A percentile compares a stretch with the other conserved stretches of the same genome.
phyloP scores from a whole-genome alignment of 2,113 vertebrate species.

The Saguinus midas region DNA sequence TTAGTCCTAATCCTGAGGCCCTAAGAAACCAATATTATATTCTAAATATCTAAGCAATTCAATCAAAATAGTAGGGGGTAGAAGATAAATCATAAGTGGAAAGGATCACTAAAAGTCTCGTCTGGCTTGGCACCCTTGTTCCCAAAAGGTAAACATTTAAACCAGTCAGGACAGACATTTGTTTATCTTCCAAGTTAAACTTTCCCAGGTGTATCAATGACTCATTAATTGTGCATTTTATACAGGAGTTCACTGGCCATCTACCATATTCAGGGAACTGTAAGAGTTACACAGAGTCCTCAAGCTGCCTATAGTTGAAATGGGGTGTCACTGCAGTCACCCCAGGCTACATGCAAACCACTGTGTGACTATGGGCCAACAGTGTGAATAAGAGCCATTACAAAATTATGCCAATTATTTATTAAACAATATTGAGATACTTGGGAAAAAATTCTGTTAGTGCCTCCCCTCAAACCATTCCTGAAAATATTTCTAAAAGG shows the following conservation, averaged over 20 bases:
- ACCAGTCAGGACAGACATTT: conserved; percentile 19
- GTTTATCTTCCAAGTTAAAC: conserved; percentile 50
- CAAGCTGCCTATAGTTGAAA: background rate
- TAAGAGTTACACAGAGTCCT: background rate
- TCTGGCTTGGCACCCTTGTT: background rate
- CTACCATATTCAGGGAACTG: background rate
- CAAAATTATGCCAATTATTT: background rate
- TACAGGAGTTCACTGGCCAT: background rate
- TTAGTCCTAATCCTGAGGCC: conserved; percentile 12
- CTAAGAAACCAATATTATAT: background rate
- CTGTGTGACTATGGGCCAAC: background rate
- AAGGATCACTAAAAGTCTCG: background rate
- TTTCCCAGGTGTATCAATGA: conserved; percentile 45
- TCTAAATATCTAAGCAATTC: background rate
- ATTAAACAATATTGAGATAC: background rate
- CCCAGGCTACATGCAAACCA: background rate
- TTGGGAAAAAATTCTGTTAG: conserved; percentile 8
- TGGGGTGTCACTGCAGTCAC: background rate
- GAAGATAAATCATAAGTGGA: conserved; percentile 41
- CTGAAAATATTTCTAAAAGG: conserved; percentile 42
- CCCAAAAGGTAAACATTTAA: conserved; percentile 44
- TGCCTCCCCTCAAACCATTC: background rate
- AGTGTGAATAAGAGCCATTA: background rate
- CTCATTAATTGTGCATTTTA: conserved; percentile 43
- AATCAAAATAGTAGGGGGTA: background rate